These are phyloP conservation scores for Andrena camellia DNA, from an alignment of 2,888 invertebrate genomes.

Conservation along the genomic window DNA sequence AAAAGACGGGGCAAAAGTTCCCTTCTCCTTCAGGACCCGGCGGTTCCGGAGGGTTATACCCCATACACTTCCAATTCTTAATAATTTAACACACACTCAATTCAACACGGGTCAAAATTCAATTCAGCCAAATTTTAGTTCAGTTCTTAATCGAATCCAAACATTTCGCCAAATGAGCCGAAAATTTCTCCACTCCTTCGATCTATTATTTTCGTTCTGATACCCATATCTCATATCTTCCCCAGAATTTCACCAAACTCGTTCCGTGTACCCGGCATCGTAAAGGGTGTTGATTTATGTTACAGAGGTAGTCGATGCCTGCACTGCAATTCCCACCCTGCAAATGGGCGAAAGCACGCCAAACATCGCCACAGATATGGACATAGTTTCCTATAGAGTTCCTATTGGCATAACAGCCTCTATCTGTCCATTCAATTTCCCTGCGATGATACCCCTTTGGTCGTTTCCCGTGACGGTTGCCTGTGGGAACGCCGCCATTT, in stretches of 20 bases:
- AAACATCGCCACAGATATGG: slow-evolving; percentile 97
- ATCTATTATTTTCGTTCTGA: too few species aligned
- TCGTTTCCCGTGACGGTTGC: slow-evolving; percentile 94
- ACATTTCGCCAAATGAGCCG: too few species aligned
- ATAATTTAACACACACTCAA: too few species aligned
- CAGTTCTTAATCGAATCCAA: too few species aligned
- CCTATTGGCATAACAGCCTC: slow-evolving; percentile 98
- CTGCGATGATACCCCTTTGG: slow-evolving; percentile 99
- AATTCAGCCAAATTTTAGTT: too few species aligned
- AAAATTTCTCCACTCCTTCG: too few species aligned
- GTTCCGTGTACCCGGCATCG: neutral
- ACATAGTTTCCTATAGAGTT: slow-evolving; percentile 95
- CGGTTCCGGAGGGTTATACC: too few species aligned
- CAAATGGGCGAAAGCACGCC: slow-evolving; percentile 97
- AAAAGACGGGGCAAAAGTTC: too few species aligned
- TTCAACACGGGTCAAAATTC: too few species aligned
- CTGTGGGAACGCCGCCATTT: slow-evolving; percentile 97
- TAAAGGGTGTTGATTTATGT: slow-evolving; percentile 21
- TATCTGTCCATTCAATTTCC: slow-evolving; percentile 99
- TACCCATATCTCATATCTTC: neutral
- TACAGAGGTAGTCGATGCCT: slow-evolving; percentile 98
- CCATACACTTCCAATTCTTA: too few species aligned
- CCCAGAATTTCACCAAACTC: neutral
- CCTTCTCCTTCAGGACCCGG: too few species aligned
- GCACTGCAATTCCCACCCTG: slow-evolving; percentile 96